phyloP scores from a whole-genome alignment of 2,797 vertebrate species.

The Lepilemur ruficaudatus region DNA sequence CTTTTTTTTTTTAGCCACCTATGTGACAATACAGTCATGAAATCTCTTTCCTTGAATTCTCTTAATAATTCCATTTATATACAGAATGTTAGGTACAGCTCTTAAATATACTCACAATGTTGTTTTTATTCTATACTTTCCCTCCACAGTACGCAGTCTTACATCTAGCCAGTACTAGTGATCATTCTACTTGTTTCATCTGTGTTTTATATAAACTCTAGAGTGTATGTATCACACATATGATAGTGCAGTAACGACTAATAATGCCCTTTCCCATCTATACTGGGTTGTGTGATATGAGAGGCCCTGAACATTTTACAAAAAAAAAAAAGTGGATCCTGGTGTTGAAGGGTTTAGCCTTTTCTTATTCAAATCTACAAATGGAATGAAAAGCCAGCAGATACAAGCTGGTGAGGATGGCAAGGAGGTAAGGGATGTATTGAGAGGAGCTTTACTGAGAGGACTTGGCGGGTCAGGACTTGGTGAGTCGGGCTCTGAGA shows the following conservation, averaged over 20 bases:
- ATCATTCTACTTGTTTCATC: neutral
- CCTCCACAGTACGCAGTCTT: neutral
- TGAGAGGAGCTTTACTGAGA: neutral
- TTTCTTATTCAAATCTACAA: neutral
- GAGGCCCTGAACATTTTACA: neutral
- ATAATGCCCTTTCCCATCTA: neutral
- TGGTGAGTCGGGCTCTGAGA: rapidly evolving
- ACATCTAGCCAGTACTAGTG: rapidly evolving
- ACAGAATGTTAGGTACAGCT: neutral
- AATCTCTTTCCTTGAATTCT: neutral
- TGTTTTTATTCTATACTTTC: neutral
- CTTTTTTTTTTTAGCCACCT: neutral
- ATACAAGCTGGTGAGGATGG: rapidly evolving
- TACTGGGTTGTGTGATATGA: neutral
- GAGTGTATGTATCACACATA: too few species aligned
- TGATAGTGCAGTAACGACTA: neutral
- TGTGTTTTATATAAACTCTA: neutral
- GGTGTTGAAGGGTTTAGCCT: neutral
- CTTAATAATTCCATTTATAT: neutral
- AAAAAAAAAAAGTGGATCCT: neutral
- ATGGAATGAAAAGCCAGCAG: neutral
- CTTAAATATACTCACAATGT: neutral
- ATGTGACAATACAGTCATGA: neutral
- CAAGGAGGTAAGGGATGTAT: too few species aligned
- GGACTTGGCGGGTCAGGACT: neutral